These are phyloP conservation scores for Brachionus rotundiformis DNA, from an alignment of 1,140 invertebrate species.

Conservation along the genomic window DNA sequence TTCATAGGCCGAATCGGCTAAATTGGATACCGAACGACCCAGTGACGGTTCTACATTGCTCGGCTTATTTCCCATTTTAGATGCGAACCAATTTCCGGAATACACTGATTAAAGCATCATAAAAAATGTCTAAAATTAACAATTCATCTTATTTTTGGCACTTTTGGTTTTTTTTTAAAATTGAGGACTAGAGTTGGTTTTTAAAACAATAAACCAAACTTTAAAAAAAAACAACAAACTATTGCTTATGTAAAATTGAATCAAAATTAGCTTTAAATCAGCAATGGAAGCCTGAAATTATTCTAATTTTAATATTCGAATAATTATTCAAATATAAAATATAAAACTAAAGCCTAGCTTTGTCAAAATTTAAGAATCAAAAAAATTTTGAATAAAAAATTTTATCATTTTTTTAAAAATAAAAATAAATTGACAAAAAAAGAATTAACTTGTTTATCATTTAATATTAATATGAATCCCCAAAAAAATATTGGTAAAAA, in stretches of 20 bases:
- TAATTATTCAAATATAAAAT: neutral
- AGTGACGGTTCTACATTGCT: neutral
- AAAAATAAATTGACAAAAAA: too few relatives aligned
- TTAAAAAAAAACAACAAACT: too few relatives aligned
- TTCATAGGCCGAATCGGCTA: neutral
- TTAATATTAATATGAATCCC: neutral
- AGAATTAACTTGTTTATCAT: neutral
- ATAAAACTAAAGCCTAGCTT: neutral
- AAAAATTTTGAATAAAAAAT: too few relatives aligned
- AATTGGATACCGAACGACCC: neutral
- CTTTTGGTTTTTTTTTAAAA: too few relatives aligned
- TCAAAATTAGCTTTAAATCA: neutral
- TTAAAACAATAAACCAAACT: too few relatives aligned
- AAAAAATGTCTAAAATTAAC: neutral
- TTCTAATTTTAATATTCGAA: neutral
- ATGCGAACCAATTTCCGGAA: neutral
- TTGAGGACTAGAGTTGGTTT: too few relatives aligned
- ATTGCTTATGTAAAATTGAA: neutral
- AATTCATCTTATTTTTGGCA: too few relatives aligned
- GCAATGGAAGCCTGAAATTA: neutral
- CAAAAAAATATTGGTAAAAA: neutral
- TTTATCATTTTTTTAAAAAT: too few relatives aligned
- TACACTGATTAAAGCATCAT: neutral
- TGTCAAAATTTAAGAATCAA: too few relatives aligned
- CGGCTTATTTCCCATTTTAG: constrained; percentile 50